Conservation (phyloP, 2,888 invertebrate genomes). For the Pterobdella sp. region DNA sequence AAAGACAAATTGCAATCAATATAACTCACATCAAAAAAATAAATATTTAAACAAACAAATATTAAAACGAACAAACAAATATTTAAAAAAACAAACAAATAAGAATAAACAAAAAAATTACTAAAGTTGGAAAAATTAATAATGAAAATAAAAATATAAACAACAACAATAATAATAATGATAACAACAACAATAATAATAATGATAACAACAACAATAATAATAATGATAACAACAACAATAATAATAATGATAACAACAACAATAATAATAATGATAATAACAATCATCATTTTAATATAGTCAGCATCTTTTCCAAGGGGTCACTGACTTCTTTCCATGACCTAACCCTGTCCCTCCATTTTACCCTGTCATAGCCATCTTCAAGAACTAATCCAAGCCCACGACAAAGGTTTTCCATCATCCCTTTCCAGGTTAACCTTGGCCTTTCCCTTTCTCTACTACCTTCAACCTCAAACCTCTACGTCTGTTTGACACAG, state of each 20-base stretch:
- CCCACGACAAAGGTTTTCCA: no score
- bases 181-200: not conserved
- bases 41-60: not conserved
- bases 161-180: not conserved
- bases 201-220: not conserved
- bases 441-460: no score
- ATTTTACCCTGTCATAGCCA: no score
- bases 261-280: not conserved
- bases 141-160: not conserved
- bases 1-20: no score
- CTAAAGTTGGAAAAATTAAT: not conserved
- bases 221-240: not conserved
- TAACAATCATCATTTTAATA: not conserved
- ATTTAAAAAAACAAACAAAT: not conserved
- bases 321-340: no score
- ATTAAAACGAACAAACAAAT: not conserved
- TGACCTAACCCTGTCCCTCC: no score
- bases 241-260: not conserved
- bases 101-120: not conserved
- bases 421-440: no score
- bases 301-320: no score
- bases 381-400: no score
- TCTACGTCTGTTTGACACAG: no score
- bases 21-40: no score
- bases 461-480: no score